Evolutionary conservation across 2,888 invertebrate species (phyloP).

Genomic region (Cephus spinipes): DNA sequence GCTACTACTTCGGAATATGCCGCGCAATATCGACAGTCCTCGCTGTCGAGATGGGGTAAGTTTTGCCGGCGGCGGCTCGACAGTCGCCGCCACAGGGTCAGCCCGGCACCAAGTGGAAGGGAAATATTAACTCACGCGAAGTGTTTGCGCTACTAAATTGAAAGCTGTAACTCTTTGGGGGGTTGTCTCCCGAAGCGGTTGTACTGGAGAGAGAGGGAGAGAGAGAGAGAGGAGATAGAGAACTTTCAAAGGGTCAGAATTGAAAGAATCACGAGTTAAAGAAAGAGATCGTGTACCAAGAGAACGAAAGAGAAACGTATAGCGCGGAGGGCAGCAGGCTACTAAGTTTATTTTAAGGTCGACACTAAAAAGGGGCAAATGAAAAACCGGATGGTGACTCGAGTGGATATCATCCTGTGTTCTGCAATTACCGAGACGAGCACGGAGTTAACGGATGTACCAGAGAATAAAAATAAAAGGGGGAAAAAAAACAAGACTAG

Average conservation of each 20-base stretch:
- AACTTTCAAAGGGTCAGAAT: background rate
- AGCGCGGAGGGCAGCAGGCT: background rate
- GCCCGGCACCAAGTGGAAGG: constrained; percentile 19
- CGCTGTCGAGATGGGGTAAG: constrained; percentile 21
- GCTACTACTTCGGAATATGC: background rate
- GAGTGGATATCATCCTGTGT: constrained; percentile 29
- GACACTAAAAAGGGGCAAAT: constrained; percentile 46
- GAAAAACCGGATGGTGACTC: constrained; percentile 34
- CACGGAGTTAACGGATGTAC: background rate
- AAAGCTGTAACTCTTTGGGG: constrained; percentile 55
- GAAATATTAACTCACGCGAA: constrained; percentile 42
- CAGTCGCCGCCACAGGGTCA: constrained; percentile 20
- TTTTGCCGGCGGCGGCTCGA: constrained; percentile 30
- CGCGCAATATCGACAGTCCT: background rate
- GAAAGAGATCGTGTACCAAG: background rate
- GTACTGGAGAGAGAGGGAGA: constrained; percentile 13
- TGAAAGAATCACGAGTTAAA: background rate
- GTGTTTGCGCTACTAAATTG: constrained; percentile 55
- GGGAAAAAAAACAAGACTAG: background rate
- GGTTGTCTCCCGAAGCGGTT: constrained; percentile 36
- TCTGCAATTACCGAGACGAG: constrained; percentile 37
- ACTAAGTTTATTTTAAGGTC: constrained; percentile 51
- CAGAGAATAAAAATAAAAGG: background rate
- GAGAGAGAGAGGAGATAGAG: constrained; percentile 13
- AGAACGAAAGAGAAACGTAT: constrained; percentile 6